Base-by-base conservation (phyloP, 1,140 invertebrate genomes). In the Neuroterus valhalla region DNA sequence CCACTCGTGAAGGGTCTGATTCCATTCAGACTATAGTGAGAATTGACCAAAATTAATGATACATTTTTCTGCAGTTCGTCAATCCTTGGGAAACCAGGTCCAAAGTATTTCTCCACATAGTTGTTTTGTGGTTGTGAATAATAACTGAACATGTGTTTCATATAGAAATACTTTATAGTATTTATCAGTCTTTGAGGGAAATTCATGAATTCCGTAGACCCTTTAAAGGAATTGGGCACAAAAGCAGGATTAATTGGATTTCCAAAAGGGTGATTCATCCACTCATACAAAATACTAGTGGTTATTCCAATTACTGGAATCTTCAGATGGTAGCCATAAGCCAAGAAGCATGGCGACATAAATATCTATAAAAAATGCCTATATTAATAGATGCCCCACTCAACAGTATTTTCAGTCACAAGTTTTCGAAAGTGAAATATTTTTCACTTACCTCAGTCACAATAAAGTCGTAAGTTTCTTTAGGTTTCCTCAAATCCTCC, bases 241-340 rank as follows among this genome's bases (percentile, higher is more conserved):
- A 90, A 2, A 21, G 92, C 88, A 0, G 68, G 42, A 91, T 89
- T 26, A 89, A 91, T 46, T 92, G 90, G 2, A 91, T 91, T 93
- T 2, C 91, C 92, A 21, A 92, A 81, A 79, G 91, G 91, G 45
- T 92, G 90, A 62, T 92, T 92, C 0, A 92, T 87, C 91, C 91
- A 93, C 12, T 74, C 5, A 91, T 91, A 71, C 91, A 85, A 31
- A 89, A 90, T 14, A 91, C 91, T 91, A n/a, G 92, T 91, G 70
- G 91, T 87, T 0, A 93, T 79, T 2, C 90, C 92, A 11, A 92
- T 89, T 11, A 91, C 89, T 3, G 92, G 92, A 14, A 92, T 88
- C 46, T 91, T 87, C 66, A 92, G 91, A 75, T 89, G 90, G 74
- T 88, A 87, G 2, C 91, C 89, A 42, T 92, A 84, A 1, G 91